phyloP scores from a whole-genome alignment of 2,113 vertebrate genomes.

The Leptosomus discolor region DNA sequence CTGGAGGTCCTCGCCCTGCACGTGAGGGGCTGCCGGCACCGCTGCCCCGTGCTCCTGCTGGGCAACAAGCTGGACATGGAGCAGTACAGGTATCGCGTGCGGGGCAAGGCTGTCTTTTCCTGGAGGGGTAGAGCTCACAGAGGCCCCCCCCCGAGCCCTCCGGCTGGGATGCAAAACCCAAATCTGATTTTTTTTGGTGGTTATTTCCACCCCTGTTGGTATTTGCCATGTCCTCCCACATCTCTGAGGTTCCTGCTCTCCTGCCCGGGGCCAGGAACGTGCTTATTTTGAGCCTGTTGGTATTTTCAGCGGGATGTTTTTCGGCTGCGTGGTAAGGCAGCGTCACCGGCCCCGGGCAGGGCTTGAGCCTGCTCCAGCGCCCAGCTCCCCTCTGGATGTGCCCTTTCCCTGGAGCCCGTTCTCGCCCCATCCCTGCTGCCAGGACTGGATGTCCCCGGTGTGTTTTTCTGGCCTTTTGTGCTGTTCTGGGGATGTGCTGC shows the following conservation, averaged over 20 bases:
- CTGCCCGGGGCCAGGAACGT: background rate
- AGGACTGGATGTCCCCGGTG: background rate
- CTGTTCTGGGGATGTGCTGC: background rate
- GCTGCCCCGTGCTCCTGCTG: slow-evolving; percentile 78
- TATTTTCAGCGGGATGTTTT: background rate
- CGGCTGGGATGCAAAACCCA: background rate
- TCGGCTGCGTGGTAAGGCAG: background rate
- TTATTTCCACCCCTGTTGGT: background rate
- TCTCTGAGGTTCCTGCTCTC: background rate
- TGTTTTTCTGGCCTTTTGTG: slow-evolving; percentile 19
- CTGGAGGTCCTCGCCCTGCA: slow-evolving; percentile 79
- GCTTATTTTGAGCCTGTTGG: background rate
- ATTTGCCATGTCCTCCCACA: background rate
- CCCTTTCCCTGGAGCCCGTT: background rate
- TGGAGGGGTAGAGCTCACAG: background rate
- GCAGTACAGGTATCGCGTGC: slow-evolving; percentile 79
- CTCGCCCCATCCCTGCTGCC: background rate
- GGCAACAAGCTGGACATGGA: slow-evolving; percentile 96
- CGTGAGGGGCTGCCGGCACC: slow-evolving; percentile 68
- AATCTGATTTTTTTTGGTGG: background rate
- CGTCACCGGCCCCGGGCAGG: background rate
- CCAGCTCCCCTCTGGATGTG: background rate
- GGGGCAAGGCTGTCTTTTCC: background rate
- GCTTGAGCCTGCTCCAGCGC: background rate
- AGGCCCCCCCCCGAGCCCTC: background rate